phyloP scores from a whole-genome alignment of 2,797 vertebrate species.

The Crenichthys baileyi region DNA sequence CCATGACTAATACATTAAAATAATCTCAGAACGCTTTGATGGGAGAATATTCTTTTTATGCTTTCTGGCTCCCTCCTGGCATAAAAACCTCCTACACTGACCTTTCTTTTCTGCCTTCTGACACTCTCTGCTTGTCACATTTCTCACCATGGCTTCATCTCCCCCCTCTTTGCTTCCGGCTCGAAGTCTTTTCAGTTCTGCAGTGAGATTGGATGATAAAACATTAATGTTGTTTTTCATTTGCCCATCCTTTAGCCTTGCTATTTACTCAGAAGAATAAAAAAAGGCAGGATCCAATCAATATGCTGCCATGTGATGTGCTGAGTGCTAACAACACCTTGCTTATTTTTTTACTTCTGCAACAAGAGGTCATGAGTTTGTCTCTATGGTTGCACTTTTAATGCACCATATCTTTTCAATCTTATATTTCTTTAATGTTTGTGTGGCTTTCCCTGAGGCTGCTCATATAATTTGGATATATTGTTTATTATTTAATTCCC shows the following conservation, averaged over 20 bases:
- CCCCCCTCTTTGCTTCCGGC: conserved; percentile 44
- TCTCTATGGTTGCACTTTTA: conserved; percentile 35
- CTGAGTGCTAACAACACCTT: conserved; percentile 36
- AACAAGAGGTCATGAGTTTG: conserved; percentile 27
- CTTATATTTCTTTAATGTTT: neutral
- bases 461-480: neutral
- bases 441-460: neutral
- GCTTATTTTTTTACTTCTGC: conserved; percentile 4
- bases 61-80: conserved; percentile 29
- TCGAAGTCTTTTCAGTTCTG: conserved; percentile 37
- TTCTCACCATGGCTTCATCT: conserved; percentile 37
- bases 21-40: conserved; percentile 47
- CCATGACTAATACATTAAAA: conserved; percentile 37
- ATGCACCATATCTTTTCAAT: conserved; percentile 10
- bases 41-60: conserved; percentile 33
- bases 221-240: conserved; percentile 81
- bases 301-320: conserved; percentile 59
- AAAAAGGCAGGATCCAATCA: conserved; percentile 64
- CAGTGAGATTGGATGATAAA: conserved; percentile 76
- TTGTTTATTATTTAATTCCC: neutral
- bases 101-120: conserved; percentile 50
- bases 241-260: conserved; percentile 65
- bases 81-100: conserved; percentile 33
- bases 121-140: conserved; percentile 25
- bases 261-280: conserved; percentile 55